phyloP scores from a whole-genome alignment of 2,888 invertebrate genomes.

The Andrena dorsata region DNA sequence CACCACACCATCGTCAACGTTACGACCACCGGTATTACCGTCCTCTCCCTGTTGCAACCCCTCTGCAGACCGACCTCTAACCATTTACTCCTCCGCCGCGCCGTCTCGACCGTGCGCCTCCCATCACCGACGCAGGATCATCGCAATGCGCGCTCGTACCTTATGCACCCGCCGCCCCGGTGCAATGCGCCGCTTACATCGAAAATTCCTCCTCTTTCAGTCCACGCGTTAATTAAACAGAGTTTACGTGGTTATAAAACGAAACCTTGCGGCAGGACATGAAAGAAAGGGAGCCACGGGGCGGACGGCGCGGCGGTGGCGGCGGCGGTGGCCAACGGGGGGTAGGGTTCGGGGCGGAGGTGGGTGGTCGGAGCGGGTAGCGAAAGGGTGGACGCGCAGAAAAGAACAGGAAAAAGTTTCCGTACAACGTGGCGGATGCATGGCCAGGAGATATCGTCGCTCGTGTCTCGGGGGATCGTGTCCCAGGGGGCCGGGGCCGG shows the following conservation, averaged over 20 bases:
- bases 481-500: conserved; percentile 6
- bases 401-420: conserved; percentile 59
- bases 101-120: conserved; percentile 69
- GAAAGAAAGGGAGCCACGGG: conserved; percentile 49
- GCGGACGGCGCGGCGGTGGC: background rate
- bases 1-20: conserved; percentile 49
- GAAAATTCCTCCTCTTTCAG: conserved; percentile 73
- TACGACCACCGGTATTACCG: conserved; percentile 63
- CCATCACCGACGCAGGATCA: conserved; percentile 64
- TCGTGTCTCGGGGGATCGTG: conserved; percentile 3
- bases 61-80: conserved; percentile 75
- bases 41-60: conserved; percentile 71
- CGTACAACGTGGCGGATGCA: conserved; percentile 27
- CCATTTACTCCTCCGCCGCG: conserved; percentile 68
- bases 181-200: conserved; percentile 67
- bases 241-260: conserved; percentile 65
- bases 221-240: conserved; percentile 72
- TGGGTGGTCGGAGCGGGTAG: conserved; percentile 7
- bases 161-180: conserved; percentile 48
- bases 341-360: conserved; percentile 28
- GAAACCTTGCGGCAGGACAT: conserved; percentile 59
- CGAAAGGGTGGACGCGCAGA: conserved; percentile 46
- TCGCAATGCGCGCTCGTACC: conserved; percentile 57
- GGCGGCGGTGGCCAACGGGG: background rate
- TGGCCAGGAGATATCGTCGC: conserved; percentile 21